A percentile compares a stretch with the other conserved stretches of the same genome.
These are phyloP conservation scores for Dromococcyx pavoninus DNA, from an alignment of 2,797 vertebrate species.

Conservation along the genomic window DNA sequence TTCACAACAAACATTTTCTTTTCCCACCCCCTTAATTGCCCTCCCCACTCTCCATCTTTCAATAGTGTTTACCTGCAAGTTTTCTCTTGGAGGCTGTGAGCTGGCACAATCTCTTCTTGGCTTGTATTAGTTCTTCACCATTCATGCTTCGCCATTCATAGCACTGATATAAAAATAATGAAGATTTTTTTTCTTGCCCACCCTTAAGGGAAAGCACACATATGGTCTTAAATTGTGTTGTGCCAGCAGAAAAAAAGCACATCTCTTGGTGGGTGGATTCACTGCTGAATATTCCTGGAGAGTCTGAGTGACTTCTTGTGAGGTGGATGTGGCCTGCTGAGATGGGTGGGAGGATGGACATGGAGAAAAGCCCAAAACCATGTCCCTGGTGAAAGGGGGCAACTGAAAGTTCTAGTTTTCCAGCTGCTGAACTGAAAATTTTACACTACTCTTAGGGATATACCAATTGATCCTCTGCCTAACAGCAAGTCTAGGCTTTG, in stretches of 20 bases:
- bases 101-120: not conserved
- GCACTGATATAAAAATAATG: constrained; percentile 31
- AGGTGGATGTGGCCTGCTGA: not conserved
- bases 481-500: not conserved
- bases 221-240: not conserved
- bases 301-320: not conserved
- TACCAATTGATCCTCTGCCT: not conserved
- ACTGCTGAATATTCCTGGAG: not conserved
- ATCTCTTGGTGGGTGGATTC: constrained; percentile 18
- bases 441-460: constrained; percentile 28
- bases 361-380: not conserved
- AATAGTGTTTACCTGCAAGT: not conserved
- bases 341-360: not conserved
- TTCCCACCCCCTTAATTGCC: not conserved
- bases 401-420: not conserved
- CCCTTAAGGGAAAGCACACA: constrained; percentile 24
- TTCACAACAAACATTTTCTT: not conserved
- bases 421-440: not conserved
- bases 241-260: constrained; percentile 18
- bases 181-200: not conserved
- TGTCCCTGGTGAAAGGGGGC: not conserved
- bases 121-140: not conserved
- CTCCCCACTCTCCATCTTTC: not conserved
- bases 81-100: not conserved
- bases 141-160: not conserved